Evolutionary conservation across 53 echinoderm and acorn worm species (phyloP).

Genomic region (Echinometra lucunter): DNA sequence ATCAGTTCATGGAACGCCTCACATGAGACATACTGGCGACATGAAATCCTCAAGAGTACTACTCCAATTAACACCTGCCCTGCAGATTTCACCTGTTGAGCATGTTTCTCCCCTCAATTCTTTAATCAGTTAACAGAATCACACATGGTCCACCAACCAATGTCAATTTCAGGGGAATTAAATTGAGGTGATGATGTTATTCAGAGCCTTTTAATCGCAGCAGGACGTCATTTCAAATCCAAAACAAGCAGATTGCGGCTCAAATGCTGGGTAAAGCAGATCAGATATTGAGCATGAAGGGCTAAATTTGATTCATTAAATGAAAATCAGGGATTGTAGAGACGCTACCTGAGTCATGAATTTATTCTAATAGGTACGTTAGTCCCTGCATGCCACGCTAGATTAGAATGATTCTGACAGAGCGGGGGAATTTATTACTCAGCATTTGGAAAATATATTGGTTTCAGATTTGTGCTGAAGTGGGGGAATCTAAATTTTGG

Average conservation of each 20-base stretch:
- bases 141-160: constrained; percentile 7
- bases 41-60: constrained; percentile 30
- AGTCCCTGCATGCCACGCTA: constrained; percentile 44
- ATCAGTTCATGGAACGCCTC: not conserved
- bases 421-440: constrained; percentile 52
- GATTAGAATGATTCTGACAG: constrained; percentile 48
- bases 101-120: constrained; percentile 3
- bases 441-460: constrained; percentile 50
- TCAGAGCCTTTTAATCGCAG: constrained; percentile 49
- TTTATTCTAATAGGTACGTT: constrained; percentile 51
- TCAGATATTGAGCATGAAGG: constrained; percentile 55
- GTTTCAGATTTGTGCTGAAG: constrained; percentile 47
- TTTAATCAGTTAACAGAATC: constrained; percentile 22
- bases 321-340: constrained; percentile 32
- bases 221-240: constrained; percentile 25
- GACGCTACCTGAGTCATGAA: constrained; percentile 59
- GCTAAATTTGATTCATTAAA: constrained; percentile 67
- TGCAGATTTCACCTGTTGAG: constrained; percentile 40
- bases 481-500: constrained; percentile 17
- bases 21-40: constrained; percentile 33
- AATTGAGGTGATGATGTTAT: constrained; percentile 58
- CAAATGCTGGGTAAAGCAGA: constrained; percentile 12
- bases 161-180: constrained; percentile 49
- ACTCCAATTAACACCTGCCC: constrained; percentile 58
- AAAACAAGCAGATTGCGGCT: constrained; percentile 32